Conservation (phyloP, 2,797 vertebrate species). For the Psittacula echo region DNA sequence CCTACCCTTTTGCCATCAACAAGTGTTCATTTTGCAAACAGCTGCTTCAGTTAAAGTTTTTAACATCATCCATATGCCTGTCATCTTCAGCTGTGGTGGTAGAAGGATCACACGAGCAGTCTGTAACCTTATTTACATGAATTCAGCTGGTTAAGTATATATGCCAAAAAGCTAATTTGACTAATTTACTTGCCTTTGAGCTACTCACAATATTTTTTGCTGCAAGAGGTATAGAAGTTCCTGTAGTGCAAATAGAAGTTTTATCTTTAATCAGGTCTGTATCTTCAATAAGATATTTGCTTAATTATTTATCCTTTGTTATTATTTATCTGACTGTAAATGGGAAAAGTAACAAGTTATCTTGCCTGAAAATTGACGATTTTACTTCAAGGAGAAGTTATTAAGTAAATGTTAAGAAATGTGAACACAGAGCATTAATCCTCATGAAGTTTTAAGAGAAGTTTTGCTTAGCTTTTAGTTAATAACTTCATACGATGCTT, state of each 20-base stretch:
- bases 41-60: conserved; percentile 33
- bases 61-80: neutral
- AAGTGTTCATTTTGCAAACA: conserved; percentile 40
- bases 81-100: neutral
- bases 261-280: neutral
- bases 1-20: neutral
- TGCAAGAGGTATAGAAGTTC: neutral
- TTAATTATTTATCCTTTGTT: neutral
- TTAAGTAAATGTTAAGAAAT: neutral
- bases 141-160: neutral
- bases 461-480: neutral
- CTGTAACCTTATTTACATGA: neutral
- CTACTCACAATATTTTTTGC: neutral
- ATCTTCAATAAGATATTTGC: neutral
- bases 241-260: neutral
- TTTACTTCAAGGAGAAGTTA: neutral
- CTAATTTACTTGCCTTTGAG: neutral
- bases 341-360: neutral
- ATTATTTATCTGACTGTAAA: neutral
- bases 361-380: neutral
- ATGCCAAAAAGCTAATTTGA: neutral
- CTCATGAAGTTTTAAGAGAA: neutral
- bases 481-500: neutral
- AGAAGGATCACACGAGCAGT: neutral
- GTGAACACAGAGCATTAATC: neutral